Evolutionary conservation across 2,113 vertebrate genomes (phyloP).

Genomic region (Alexandromys fortis): DNA sequence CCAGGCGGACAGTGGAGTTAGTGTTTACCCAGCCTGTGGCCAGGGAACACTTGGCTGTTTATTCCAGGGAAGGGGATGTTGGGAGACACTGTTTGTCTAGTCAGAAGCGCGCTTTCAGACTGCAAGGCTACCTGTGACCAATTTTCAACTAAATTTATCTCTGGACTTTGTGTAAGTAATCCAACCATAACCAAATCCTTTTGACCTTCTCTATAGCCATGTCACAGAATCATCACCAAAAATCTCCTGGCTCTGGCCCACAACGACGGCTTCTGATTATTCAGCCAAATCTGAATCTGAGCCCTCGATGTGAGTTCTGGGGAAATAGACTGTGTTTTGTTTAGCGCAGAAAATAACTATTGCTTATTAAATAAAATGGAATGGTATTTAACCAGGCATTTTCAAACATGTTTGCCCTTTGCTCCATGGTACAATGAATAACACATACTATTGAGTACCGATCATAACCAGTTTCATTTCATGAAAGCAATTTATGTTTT

Average conservation of each 20-base stretch:
- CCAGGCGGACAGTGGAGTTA: conserved; percentile 69
- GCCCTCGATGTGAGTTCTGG: conserved; percentile 45
- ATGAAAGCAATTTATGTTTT: conserved; percentile 62
- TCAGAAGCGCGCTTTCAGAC: conserved; percentile 81
- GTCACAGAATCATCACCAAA: conserved; percentile 69
- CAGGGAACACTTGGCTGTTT: conserved; percentile 80
- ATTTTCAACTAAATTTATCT: conserved; percentile 81
- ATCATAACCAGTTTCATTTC: conserved; percentile 54
- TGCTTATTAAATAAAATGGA: conserved; percentile 62
- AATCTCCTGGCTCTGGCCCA: conserved; percentile 38
- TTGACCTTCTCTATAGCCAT: conserved; percentile 57
- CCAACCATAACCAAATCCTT: conserved; percentile 69
- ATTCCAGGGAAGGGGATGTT: conserved; percentile 77
- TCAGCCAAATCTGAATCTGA: conserved; percentile 60
- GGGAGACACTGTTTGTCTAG: conserved; percentile 79
- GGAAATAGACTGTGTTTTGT: conserved; percentile 54
- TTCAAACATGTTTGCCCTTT: conserved; percentile 60
- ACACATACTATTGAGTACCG: conserved; percentile 53
- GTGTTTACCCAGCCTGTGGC: conserved; percentile 82
- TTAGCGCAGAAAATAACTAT: conserved; percentile 68
- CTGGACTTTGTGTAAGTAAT: conserved; percentile 75
- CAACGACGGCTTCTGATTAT: conserved; percentile 57
- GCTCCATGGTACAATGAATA: conserved; percentile 56
- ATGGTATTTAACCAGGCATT: conserved; percentile 71
- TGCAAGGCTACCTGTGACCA: conserved; percentile 77